phyloP scores from a whole-genome alignment of 92 coral and sea anemone genomes.

The Pocillopora grandis region DNA sequence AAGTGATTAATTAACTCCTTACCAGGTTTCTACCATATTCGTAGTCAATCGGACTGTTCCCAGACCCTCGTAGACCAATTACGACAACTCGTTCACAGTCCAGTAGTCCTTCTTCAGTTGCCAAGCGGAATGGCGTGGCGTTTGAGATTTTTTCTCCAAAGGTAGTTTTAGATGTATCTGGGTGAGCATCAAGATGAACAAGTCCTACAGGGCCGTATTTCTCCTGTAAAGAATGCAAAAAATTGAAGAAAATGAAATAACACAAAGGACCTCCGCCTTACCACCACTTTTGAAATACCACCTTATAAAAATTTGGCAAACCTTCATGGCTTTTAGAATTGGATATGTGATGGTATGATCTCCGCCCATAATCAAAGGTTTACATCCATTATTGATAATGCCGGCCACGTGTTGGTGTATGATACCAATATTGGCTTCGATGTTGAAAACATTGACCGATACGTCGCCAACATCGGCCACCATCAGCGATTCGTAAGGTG shows the following conservation, averaged over 20 bases:
- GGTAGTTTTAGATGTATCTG: constrained; percentile 57
- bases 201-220: constrained; percentile 74
- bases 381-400: constrained; percentile 47
- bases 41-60: constrained; percentile 45
- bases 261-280: background rate
- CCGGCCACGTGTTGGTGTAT: constrained; percentile 41
- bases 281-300: background rate
- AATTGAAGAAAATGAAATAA: background rate
- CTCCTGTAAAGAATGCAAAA: constrained; percentile 35
- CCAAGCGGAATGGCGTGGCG: constrained; percentile 73
- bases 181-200: constrained; percentile 71
- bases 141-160: constrained; percentile 63
- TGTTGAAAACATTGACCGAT: constrained; percentile 42
- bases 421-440: constrained; percentile 30
- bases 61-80: constrained; percentile 70
- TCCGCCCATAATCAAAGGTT: constrained; percentile 59
- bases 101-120: constrained; percentile 74
- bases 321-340: constrained; percentile 59
- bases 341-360: constrained; percentile 65
- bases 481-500: constrained; percentile 64
- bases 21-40: constrained; percentile 58
- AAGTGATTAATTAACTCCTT: background rate
- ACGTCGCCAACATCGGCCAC: constrained; percentile 77
- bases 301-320: background rate
- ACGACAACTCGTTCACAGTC: constrained; percentile 72